Base-by-base conservation (phyloP, 30 jellyfish, hydroid and myxozoan genomes). In the Rhopilema esculentum region DNA sequence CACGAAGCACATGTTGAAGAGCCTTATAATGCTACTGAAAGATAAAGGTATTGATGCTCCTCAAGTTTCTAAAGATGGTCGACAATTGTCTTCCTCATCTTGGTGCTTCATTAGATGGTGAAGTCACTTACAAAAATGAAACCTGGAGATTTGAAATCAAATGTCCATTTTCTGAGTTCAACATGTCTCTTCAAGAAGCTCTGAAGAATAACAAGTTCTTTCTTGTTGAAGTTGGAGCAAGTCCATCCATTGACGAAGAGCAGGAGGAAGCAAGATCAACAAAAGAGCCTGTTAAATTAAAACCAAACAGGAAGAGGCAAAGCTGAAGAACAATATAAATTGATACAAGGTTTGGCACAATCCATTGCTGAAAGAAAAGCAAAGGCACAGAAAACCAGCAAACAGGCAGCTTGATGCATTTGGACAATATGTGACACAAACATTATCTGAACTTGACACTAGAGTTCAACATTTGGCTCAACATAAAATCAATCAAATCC, bases 391-490 rank as follows among this genome's bases (percentile, higher is more conserved):
- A 0, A 30, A 52, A 31, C 84, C 21, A 52, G 48, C 21, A 72
- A 72, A 23, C 19, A 32, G 4, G 30, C 27, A 20, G 57, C 31
- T 72, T 25, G 71, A 72, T n/a, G 26, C 72, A 23, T 25, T 72
- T 72, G 50, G 30, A n/a, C 66, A 49, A 19, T 72, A 29, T 49
- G 69, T 72, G 27, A 8, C 69, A 18, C 66, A 72, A 27, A 49
- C 70, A 29, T 23, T 24, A 25, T 72, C 72, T 23, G 84, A 72
- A 24, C 48, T 72, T 7, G 84, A 72, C 27, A 32, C 69, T 49
- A 28, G 7, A 72, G 69, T 23, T 31, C 66, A 52, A 31, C 84
- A 72, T 72, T 72, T 72, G 66, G 84, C 84, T 33, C 84, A 72
- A 17, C 66, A 72, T 72, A 72, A 72, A 72, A 72, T 72, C 1